Evolutionary conservation across 2,797 vertebrate genomes (phyloP), one percentile per base, ranked within the genome.

Genomic region (Monodelphis domestica): DNA sequence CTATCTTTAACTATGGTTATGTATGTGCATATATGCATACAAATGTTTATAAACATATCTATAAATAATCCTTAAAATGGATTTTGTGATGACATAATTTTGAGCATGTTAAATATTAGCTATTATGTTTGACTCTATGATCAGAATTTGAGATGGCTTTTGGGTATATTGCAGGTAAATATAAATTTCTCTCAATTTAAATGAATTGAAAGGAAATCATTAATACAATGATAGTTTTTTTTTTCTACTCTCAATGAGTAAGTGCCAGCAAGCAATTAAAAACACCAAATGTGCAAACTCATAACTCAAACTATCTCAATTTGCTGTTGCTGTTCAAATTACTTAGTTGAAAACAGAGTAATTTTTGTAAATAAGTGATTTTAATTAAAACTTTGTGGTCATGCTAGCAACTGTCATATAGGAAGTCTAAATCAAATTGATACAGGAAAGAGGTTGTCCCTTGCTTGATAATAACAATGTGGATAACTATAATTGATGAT

Each of bases 401-500:
- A 45, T 51, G 12, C 51, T 93, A 95, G 53, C 51, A 92, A 55
- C 50, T 63, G 4, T 29, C n/a, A 89, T 30, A 0, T 50, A 10
- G 88, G 96, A 91, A 78, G 54, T 97, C 26, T 78, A 94, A 53
- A n/a, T 54, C 55, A 70, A 87, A 52, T 5, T 53, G 91, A 57
- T 90, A 78, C 52, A 5, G 24, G 70, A 24, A 87, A 11, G 0
- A 56, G 0, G 78, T 78, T 28, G 52, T 88, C 53, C 28, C 30
- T 17, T 30, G 87, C 11, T 88, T 52, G 51, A 51, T 87, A 28
- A 52, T 52, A 87, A 51, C 38, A 87, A 52, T 52, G 50, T 87
- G 87, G 45, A 15, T 30, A 88, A 53, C 52, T 88, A 88, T 28
- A 88, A 14, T 53, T 78, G n/a, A 78, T 45, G n/a, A 78, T 78